Evolutionary conservation across 2,113 vertebrate species (phyloP).

Genomic region (Suncus etruscus): DNA sequence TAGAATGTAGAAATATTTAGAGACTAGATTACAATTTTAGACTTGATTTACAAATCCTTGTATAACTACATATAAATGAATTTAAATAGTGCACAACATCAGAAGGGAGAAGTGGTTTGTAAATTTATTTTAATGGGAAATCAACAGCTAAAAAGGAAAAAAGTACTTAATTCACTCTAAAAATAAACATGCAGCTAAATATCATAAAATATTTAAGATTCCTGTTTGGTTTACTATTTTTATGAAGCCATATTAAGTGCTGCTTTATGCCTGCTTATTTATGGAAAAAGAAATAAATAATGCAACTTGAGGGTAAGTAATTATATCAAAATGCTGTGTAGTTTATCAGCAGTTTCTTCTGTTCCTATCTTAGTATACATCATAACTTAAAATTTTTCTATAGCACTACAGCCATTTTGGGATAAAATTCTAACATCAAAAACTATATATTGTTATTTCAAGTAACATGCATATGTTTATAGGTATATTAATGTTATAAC

Average conservation of each 20-base stretch:
- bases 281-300: conserved; percentile 46
- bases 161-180: conserved; percentile 44
- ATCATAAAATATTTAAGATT: conserved; percentile 67
- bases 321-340: neutral
- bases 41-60: conserved; percentile 42
- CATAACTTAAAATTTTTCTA: neutral
- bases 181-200: conserved; percentile 59
- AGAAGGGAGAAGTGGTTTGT: conserved; percentile 29
- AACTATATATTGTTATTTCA: conserved; percentile 8
- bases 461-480: neutral
- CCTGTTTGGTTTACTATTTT: conserved; percentile 56
- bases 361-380: neutral
- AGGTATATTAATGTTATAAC: neutral
- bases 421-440: neutral
- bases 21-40: neutral
- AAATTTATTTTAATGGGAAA: conserved; percentile 36
- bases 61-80: conserved; percentile 58
- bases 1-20: conserved; percentile 35
- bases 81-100: conserved; percentile 36
- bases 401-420: neutral
- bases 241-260: neutral
- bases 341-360: neutral
- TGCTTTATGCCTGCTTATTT: neutral
- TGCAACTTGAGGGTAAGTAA: neutral
- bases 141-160: conserved; percentile 62